Conservation (phyloP, 2,113 vertebrate genomes). For the Maccullochella peelii region DNA sequence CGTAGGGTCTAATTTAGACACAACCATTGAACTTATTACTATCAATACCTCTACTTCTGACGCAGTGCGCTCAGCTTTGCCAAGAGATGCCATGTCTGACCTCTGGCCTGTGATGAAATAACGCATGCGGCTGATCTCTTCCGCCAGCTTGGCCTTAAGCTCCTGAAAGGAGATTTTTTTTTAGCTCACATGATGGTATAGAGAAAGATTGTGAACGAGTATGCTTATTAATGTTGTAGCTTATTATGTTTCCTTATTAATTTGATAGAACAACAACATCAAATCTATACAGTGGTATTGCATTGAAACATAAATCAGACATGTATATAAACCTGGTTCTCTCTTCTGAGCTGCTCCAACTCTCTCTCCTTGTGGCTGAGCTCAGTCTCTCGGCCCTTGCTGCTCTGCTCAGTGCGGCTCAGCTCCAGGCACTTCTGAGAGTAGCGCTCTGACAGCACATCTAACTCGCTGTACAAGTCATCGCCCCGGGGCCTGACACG, state of each 20-base stretch:
- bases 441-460: slow-evolving; percentile 90
- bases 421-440: slow-evolving; percentile 93
- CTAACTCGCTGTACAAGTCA: slow-evolving; percentile 87
- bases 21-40: background rate
- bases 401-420: slow-evolving; percentile 82
- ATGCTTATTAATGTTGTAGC: background rate
- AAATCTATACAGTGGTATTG: too few relatives aligned
- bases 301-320: background rate
- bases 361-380: slow-evolving; percentile 86
- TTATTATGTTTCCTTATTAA: background rate
- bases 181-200: background rate
- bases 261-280: too few relatives aligned
- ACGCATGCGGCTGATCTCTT: slow-evolving; percentile 92
- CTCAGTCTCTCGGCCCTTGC: slow-evolving; percentile 83
- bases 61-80: slow-evolving; percentile 80
- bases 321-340: slow-evolving; percentile 89
- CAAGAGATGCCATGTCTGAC: slow-evolving; percentile 69
- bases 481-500: slow-evolving; percentile 85
- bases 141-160: slow-evolving; percentile 88
- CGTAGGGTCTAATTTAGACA: background rate
- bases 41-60: slow-evolving; percentile 90
- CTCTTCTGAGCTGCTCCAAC: slow-evolving; percentile 88
- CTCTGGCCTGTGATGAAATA: slow-evolving; percentile 88
- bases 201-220: background rate
- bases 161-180: slow-evolving; percentile 82